Percentiles rank a stretch among this genome's conserved stretches.
phyloP scores from a whole-genome alignment of 2,113 vertebrate genomes.

The Phyllostomus discolor region DNA sequence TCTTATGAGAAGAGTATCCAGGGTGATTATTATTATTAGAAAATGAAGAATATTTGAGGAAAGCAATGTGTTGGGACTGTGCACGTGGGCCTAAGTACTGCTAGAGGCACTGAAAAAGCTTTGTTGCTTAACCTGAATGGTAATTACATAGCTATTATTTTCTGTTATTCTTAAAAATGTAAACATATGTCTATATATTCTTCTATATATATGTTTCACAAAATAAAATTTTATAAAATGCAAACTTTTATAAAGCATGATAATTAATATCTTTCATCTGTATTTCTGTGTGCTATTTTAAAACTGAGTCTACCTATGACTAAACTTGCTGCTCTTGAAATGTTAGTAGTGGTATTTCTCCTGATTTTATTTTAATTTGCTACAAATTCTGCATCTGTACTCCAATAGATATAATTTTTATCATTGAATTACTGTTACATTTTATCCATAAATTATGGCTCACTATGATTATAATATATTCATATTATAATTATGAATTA shows the following conservation, averaged over 20 bases:
- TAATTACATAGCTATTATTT: not conserved
- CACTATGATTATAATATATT: not conserved
- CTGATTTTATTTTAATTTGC: not conserved
- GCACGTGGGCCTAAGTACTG: not conserved
- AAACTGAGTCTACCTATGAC: not conserved
- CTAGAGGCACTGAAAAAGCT: not conserved
- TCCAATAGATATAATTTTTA: not conserved
- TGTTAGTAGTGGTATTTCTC: not conserved
- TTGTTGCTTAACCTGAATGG: not conserved
- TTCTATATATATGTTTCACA: not conserved
- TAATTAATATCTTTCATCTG: not conserved
- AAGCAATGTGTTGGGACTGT: not conserved
- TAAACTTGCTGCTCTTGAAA: not conserved
- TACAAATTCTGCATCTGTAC: not conserved
- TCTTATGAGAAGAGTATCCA: not conserved
- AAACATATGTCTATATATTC: not conserved
- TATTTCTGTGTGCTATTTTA: not conserved
- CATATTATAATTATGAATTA: too few species aligned
- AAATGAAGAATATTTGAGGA: not conserved
- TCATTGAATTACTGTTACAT: not conserved
- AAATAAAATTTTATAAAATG: not conserved
- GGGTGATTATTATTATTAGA: not conserved
- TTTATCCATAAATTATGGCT: not conserved
- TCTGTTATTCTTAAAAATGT: not conserved
- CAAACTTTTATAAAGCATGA: not conserved